These are phyloP conservation scores for Arothron firmamentum DNA, from an alignment of 2,113 vertebrate genomes.

Conservation along the genomic window DNA sequence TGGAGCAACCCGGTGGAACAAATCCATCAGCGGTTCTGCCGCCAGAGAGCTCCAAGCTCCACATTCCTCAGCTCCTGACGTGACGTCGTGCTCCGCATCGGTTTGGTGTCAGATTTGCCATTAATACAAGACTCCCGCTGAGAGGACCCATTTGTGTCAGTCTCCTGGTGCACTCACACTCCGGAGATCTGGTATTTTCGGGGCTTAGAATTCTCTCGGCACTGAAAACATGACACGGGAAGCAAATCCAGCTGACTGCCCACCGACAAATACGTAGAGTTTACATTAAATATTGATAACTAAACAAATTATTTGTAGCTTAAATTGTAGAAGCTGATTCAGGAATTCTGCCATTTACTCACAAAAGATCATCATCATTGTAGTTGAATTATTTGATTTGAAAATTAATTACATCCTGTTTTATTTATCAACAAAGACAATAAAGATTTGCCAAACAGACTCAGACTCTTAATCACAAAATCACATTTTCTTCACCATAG, in stretches of 20 bases:
- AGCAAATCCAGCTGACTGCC: background rate
- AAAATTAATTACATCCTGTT: too few relatives aligned
- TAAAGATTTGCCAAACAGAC: too few relatives aligned
- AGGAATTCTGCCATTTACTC: too few relatives aligned
- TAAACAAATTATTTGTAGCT: too few relatives aligned
- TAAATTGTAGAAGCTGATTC: too few relatives aligned
- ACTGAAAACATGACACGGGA: conserved; percentile 4
- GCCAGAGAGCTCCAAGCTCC: background rate
- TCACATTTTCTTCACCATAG: too few relatives aligned
- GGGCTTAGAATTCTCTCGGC: background rate
- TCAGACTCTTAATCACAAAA: too few relatives aligned
- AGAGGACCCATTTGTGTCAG: conserved; percentile 8
- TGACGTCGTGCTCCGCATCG: conserved; percentile 5
- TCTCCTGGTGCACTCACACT: conserved; percentile 17
- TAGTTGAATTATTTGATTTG: too few relatives aligned
- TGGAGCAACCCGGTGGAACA: conserved; percentile 6
- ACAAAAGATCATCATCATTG: too few relatives aligned
- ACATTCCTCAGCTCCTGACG: background rate
- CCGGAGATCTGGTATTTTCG: conserved; percentile 4
- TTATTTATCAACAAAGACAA: too few relatives aligned
- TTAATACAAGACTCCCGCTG: conserved; percentile 11
- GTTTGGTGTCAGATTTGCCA: conserved; percentile 28
- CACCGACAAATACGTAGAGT: background rate
- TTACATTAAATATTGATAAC: background rate
- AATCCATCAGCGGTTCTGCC: conserved; percentile 3